Evolutionary conservation across 2,797 vertebrate species (phyloP).

Genomic region (Lepidocolaptes lacrymiger): DNA sequence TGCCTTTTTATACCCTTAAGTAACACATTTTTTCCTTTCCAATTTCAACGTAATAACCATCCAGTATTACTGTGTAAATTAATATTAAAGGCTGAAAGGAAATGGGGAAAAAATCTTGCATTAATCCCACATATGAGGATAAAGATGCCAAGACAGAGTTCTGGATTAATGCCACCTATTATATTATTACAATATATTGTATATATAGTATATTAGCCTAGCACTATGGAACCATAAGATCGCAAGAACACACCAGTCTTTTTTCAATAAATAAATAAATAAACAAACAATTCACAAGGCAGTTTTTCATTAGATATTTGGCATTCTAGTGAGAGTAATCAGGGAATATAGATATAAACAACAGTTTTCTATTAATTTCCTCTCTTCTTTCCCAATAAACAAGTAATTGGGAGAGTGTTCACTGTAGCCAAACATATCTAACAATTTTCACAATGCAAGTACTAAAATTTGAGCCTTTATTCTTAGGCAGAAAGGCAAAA

Average conservation of each 20-base stretch:
- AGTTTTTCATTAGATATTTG: slow-evolving; percentile 38
- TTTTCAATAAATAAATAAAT: background rate
- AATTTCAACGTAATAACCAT: background rate
- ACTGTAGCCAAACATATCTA: background rate
- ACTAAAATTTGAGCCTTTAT: background rate
- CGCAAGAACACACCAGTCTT: background rate
- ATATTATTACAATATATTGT: background rate
- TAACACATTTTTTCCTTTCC: background rate
- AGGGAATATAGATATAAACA: slow-evolving; percentile 5
- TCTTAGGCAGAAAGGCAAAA: background rate
- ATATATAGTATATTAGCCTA: background rate
- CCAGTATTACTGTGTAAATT: background rate
- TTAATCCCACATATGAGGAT: background rate
- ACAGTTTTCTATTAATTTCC: background rate
- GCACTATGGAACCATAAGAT: background rate
- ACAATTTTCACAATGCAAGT: background rate
- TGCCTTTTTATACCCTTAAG: background rate
- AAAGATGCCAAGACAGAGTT: background rate
- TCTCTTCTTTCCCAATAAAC: background rate
- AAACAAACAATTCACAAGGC: slow-evolving; percentile 17
- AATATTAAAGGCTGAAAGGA: background rate
- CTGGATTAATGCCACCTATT: background rate
- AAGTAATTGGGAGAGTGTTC: background rate
- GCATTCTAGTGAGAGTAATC: background rate
- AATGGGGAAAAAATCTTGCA: background rate